phyloP scores from a whole-genome alignment of 2,888 invertebrate species.

The Campoplex capitator region DNA sequence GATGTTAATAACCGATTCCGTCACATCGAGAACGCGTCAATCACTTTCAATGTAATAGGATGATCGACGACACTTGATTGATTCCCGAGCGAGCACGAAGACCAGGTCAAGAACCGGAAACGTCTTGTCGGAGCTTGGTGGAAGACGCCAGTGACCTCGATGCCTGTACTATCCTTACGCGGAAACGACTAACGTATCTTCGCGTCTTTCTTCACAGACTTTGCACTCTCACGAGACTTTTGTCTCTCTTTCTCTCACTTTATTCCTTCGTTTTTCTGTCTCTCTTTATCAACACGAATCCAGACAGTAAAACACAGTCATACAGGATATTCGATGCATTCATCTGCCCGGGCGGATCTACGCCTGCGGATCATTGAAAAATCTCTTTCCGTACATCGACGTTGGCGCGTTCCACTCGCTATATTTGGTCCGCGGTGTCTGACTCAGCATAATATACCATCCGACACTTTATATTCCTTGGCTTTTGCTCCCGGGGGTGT shows the following conservation, averaged over 20 bases:
- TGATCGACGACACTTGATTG: conserved; percentile 33
- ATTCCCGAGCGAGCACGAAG: conserved; percentile 25
- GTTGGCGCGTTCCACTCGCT: conserved; percentile 62
- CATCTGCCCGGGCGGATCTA: conserved; percentile 59
- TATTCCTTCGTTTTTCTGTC: conserved; percentile 5
- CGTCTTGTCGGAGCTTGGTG: conserved; percentile 38
- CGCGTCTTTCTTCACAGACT: conserved; percentile 43
- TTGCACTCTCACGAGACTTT: conserved; percentile 29
- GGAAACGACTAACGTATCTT: conserved; percentile 48
- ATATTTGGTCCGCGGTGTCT: conserved; percentile 64
- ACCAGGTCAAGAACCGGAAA: conserved; percentile 62
- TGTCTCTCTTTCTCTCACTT: neutral
- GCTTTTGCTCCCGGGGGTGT: conserved; percentile 49
- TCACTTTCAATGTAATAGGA: conserved; percentile 14
- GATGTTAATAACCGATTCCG: neutral
- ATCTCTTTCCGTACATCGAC: conserved; percentile 64
- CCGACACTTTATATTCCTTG: conserved; percentile 37
- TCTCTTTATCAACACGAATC: conserved; percentile 4
- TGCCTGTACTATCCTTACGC: conserved; percentile 53
- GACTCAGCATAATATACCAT: conserved; percentile 45
- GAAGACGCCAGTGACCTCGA: conserved; percentile 64
- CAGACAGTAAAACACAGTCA: conserved; percentile 35
- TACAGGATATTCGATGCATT: conserved; percentile 61
- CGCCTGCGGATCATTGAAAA: conserved; percentile 65
- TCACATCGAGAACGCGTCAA: neutral